Evolutionary conservation across 2,888 invertebrate species (phyloP), one percentile per base, ranked within the genome.

Genomic region (Amblyteles armatorius): DNA sequence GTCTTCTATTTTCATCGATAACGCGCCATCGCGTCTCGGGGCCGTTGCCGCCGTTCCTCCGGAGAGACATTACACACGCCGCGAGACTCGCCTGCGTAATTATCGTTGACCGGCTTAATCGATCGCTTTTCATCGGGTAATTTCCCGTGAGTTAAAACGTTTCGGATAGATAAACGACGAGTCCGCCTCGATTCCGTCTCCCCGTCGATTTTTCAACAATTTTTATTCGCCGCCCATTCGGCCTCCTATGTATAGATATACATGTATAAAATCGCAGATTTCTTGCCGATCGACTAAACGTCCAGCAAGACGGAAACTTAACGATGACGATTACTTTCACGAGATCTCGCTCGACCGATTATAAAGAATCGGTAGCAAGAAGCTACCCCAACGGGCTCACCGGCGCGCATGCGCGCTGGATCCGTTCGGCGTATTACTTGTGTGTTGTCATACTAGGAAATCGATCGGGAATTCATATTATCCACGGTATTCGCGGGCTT

Each of bases 401-500:
- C n/a, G 48, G 22, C 48, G 57, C 44, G 69, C 22, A 13, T 33
- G 74, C 71, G 65, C 63, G 48, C 60, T 40, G 22, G 52, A 71
- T 74, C 48, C 11, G 44, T 19, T 65, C 50, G 26, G 11, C 40
- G 55, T 60, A 60, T 48, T 74, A 26, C 16, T 40, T 73, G 50
- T 40, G 89, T 90, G 88, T 89, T 89, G 88, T 89, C 90, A 89
- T 88, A 90, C 90, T 79, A 90, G 91, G 91, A 91, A 90, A 91
- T 82, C 86, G 76, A 73, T 72, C 36, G 60, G 80, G 86, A 85
- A 85, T 84, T 86, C 85, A 69, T 83, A 88, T 84, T 86, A 87
- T 87, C 79, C 72, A 44, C 65, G 87, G 86, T 82, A 86, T 86
- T 87, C 74, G 69, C 72, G 77, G 48, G 57, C 57, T 67, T n/a